Base-by-base conservation (phyloP, 2,888 invertebrate genomes). In the Ophion slaviceki region DNA sequence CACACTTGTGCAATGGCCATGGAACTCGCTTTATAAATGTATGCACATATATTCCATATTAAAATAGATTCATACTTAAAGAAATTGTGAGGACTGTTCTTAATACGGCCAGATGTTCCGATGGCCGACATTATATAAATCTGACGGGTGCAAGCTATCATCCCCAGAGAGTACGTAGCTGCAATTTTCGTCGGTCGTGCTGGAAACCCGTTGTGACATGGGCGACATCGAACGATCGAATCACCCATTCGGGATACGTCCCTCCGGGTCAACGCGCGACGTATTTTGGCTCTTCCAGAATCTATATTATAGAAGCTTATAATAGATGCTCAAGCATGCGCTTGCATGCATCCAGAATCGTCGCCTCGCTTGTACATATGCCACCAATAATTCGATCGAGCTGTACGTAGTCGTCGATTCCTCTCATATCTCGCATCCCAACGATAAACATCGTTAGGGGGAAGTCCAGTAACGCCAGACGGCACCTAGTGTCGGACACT, bases 121-220 rank as follows among this genome's bases (percentile, higher is more conserved):
- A 45, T 45, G 45, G 45, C 45, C 45, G 45, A 45, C 45, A 10
- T 45, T 45, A 45, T 6, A 10, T 10, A 8, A 10, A 45, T 45
- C 6, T 47, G 11, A 47, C 11, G 47, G 8, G 11, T 11, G 10
- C 11, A 11, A 45, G 11, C 10, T 45, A 45, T 45, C 24, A 28
- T n/a, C 24, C 24, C 24, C 1, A 24, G 0, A 24, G 24, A 24
- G 24, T 24, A 24, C 32, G 53, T 64, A 45, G 77, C 72, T 20
- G 72, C 62, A 62, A 79, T 70, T 68, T 59, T 80, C 72, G 72
- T 61, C 59, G 68, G 36, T 76, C 76, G 59, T 40, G 20, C 53
- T 24, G 71, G 66, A 71, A 77, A 84, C 77, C 62, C 80, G 72
- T 81, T 71, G 57, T 8, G 28, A 61, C 75, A 66, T 64, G 57